Percentiles rank a stretch among this genome's conserved stretches.
These are phyloP conservation scores for Carassius auratus DNA, from an alignment of 2,113 vertebrate genomes.

Conservation along the genomic window DNA sequence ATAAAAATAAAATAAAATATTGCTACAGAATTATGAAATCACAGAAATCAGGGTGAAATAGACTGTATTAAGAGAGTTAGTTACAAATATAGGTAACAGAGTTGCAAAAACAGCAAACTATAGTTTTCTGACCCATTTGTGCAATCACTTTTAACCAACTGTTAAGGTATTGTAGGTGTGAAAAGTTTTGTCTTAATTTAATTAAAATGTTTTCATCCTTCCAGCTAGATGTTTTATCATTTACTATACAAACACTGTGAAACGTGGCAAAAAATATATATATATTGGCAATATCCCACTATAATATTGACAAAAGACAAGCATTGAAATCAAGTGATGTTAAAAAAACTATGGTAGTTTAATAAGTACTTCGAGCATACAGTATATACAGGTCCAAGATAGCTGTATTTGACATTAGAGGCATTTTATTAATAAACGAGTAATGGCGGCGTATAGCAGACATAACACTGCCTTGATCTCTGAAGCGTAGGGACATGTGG, in stretches of 20 bases:
- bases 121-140: neutral
- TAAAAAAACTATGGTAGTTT: neutral
- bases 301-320: neutral
- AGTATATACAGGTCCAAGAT: neutral
- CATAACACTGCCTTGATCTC: constrained; percentile 67
- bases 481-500: constrained; percentile 59
- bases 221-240: neutral
- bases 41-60: no score
- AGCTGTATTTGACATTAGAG: constrained; percentile 16
- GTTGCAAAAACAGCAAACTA: no score
- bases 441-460: constrained; percentile 64
- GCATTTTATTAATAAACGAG: constrained; percentile 59
- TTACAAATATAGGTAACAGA: no score
- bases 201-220: neutral
- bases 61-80: no score
- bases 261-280: neutral
- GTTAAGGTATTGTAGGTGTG: neutral
- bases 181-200: no score
- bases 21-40: no score
- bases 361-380: neutral
- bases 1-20: no score
- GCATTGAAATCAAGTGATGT: neutral
- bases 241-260: neutral
- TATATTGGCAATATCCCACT: neutral
- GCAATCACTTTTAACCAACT: neutral